phyloP scores from a whole-genome alignment of 2,113 vertebrate species.

The Cyprinodon tularosa region DNA sequence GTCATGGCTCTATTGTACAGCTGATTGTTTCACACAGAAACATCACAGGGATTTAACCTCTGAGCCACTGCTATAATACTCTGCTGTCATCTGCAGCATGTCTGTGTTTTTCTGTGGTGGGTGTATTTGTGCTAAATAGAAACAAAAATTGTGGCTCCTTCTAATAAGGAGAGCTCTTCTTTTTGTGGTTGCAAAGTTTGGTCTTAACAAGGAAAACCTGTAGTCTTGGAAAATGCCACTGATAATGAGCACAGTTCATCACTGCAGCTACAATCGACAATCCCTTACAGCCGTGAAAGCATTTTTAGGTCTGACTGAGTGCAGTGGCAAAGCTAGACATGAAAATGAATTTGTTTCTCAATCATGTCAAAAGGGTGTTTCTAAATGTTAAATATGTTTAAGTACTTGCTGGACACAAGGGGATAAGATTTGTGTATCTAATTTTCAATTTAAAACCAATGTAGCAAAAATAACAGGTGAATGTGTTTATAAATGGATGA shows the following conservation, averaged over 20 bases:
- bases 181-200: not conserved
- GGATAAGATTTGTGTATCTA: no score
- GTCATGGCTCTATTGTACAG: constrained; percentile 43
- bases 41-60: constrained; percentile 45
- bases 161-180: not conserved
- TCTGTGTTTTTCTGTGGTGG: not conserved
- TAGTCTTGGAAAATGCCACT: not conserved
- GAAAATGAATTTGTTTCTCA: no score
- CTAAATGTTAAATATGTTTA: no score
- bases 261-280: not conserved
- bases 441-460: no score
- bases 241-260: not conserved
- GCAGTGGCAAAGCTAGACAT: no score
- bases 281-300: not conserved
- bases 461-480: no score
- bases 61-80: constrained; percentile 34
- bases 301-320: not conserved
- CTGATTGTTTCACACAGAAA: constrained; percentile 57
- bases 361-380: no score
- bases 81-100: constrained; percentile 30
- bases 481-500: no score
- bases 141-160: not conserved
- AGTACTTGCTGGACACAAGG: no score
- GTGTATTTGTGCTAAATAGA: not conserved
- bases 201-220: not conserved